Conservation (phyloP, 2,113 vertebrate species). For the Alexandromys fortis region DNA sequence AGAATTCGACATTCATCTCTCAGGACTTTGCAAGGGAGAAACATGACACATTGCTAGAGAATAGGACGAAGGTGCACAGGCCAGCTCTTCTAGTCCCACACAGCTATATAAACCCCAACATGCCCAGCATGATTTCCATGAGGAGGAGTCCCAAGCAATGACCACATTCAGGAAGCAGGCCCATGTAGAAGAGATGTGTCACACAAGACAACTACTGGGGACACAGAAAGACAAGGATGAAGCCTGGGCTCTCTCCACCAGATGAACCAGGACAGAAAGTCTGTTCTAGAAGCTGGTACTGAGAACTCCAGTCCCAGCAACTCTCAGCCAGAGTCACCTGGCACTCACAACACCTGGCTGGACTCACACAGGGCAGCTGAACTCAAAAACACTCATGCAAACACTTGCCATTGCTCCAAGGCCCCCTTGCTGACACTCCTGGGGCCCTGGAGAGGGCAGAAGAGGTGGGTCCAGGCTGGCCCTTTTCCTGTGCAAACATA, state of each 20-base stretch:
- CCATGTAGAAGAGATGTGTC: background rate
- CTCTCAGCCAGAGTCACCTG: background rate
- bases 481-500: background rate
- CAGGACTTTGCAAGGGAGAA: background rate
- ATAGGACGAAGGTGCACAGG: background rate
- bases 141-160: background rate
- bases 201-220: background rate
- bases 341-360: background rate
- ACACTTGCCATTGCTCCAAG: background rate
- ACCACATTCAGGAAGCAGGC: background rate
- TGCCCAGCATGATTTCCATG: background rate
- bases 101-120: background rate
- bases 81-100: too few species aligned
- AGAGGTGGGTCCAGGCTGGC: background rate
- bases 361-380: background rate
- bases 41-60: too few species aligned
- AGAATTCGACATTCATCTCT: background rate
- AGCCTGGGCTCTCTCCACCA: background rate
- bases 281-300: rapidly evolving
- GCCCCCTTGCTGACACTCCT: rapidly evolving
- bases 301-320: background rate
- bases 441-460: rapidly evolving
- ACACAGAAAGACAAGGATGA: rapidly evolving
- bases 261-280: background rate
- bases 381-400: background rate